These are phyloP conservation scores for Taxidea taxus DNA, from an alignment of 2,113 vertebrate species.

Conservation along the genomic window DNA sequence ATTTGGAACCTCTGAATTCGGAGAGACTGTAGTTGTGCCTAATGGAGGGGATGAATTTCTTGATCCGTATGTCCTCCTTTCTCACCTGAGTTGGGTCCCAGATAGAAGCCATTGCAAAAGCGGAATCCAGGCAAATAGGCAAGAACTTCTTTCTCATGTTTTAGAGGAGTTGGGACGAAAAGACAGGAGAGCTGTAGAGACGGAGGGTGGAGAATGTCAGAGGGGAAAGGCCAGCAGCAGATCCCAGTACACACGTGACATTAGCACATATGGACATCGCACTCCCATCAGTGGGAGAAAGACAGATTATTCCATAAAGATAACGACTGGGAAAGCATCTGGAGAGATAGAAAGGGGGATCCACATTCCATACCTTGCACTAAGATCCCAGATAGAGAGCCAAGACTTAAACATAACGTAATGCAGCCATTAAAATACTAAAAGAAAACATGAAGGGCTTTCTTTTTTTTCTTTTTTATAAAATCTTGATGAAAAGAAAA, in stretches of 20 bases:
- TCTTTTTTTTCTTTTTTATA: neutral
- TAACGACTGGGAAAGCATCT: conserved; percentile 47
- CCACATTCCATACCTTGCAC: conserved; percentile 39
- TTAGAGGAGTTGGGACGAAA: neutral
- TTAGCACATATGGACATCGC: neutral
- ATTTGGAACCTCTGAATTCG: neutral
- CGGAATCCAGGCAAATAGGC: neutral
- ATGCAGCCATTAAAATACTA: conserved; percentile 16
- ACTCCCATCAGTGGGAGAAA: neutral
- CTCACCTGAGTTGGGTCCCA: neutral
- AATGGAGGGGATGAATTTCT: neutral
- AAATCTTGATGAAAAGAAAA: neutral
- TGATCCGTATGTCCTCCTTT: neutral
- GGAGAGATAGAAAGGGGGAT: neutral
- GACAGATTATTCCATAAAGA: conserved; percentile 15
- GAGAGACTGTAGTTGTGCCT: neutral
- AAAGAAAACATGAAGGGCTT: neutral
- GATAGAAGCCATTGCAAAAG: neutral
- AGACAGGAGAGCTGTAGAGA: neutral
- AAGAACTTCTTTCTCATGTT: neutral
- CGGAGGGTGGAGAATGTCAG: neutral
- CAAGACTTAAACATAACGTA: conserved; percentile 57
- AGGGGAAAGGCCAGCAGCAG: neutral
- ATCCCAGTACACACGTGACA: neutral
- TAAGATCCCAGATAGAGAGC: conserved; percentile 53